Conservation (phyloP, 2,888 invertebrate species). For the Drosophila formosana region DNA sequence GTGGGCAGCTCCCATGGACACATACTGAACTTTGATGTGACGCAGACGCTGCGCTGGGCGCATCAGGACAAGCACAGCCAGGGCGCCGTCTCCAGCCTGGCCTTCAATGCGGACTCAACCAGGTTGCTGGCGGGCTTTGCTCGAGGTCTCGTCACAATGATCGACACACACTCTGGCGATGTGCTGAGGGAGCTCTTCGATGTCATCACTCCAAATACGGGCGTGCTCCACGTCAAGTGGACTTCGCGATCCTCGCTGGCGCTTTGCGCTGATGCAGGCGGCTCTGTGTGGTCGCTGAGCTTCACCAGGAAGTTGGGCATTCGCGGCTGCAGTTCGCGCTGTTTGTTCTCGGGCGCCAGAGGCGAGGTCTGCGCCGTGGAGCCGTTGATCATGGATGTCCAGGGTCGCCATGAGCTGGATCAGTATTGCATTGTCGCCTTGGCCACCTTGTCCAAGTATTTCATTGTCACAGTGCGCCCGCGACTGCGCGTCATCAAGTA, state of each 20-base stretch:
- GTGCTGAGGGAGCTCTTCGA: constrained; percentile 91
- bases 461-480: constrained; percentile 92
- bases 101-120: constrained; percentile 94
- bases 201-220: constrained; percentile 93
- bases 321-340: constrained; percentile 94
- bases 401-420: constrained; percentile 88
- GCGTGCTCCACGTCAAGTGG: constrained; percentile 90
- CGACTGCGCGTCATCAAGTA: constrained; percentile 92
- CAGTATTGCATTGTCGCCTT: constrained; percentile 94
- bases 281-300: constrained; percentile 97
- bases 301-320: constrained; percentile 95
- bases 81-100: constrained; percentile 92
- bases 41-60: constrained; percentile 96
- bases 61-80: constrained; percentile 88
- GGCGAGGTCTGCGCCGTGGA: constrained; percentile 95
- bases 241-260: constrained; percentile 91
- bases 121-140: constrained; percentile 92
- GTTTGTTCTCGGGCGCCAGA: constrained; percentile 98
- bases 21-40: constrained; percentile 93
- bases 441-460: constrained; percentile 94
- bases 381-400: constrained; percentile 86
- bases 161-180: constrained; percentile 93
- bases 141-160: constrained; percentile 95
- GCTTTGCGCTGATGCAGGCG: constrained; percentile 95
- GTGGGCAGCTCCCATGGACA: constrained; percentile 98